phyloP scores from a whole-genome alignment of 2,888 invertebrate genomes.

The Pogonocherus hispidulus region DNA sequence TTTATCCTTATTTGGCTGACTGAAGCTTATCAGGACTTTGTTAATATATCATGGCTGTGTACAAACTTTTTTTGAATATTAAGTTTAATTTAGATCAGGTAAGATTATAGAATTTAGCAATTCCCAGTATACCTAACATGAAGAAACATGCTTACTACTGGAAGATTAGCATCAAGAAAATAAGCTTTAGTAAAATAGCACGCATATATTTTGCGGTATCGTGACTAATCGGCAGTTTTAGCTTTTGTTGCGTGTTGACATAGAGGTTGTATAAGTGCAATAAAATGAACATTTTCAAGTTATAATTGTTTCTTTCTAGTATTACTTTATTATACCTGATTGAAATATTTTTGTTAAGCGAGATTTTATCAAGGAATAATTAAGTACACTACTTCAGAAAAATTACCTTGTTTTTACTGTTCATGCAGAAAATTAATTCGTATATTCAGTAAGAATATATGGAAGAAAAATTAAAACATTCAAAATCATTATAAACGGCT shows the following conservation, averaged over 20 bases:
- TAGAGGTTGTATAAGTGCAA: slow-evolving; percentile 21
- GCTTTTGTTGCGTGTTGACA: slow-evolving; percentile 36
- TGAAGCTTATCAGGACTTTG: background rate
- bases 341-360: too few species aligned
- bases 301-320: slow-evolving; percentile 31
- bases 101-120: slow-evolving; percentile 36
- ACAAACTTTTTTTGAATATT: slow-evolving; percentile 9
- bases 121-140: slow-evolving; percentile 25
- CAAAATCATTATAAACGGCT: too few species aligned
- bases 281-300: slow-evolving; percentile 29
- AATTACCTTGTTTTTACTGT: too few species aligned
- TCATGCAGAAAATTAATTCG: too few species aligned
- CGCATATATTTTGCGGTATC: slow-evolving; percentile 41
- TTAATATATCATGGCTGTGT: background rate
- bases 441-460: too few species aligned
- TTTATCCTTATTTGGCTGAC: background rate
- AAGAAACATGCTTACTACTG: slow-evolving; percentile 35
- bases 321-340: too few species aligned
- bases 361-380: too few species aligned
- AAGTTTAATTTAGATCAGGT: slow-evolving; percentile 17
- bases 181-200: slow-evolving; percentile 33
- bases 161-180: slow-evolving; percentile 34
- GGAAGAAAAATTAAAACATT: too few species aligned
- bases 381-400: too few species aligned
- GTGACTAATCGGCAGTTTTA: slow-evolving; percentile 41